phyloP scores from a whole-genome alignment of 2,113 vertebrate species.

The Holacanthus passer region DNA sequence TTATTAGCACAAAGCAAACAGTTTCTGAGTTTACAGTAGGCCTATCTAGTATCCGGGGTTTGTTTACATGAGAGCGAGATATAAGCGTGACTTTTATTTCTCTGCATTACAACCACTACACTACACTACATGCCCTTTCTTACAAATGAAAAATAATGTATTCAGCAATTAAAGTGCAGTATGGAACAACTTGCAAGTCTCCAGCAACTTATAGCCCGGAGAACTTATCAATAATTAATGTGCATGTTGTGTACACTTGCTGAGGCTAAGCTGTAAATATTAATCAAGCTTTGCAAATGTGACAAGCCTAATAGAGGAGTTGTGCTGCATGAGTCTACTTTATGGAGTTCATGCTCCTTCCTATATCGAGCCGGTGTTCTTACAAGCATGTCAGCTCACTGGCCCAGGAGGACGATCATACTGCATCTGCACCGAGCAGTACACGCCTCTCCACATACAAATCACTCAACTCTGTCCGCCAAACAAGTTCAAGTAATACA shows the following conservation, averaged over 20 bases:
- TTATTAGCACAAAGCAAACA: constrained; percentile 47
- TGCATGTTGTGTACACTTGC: constrained; percentile 75
- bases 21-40: constrained; percentile 4
- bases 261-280: constrained; percentile 82
- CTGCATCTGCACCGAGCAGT: constrained; percentile 43
- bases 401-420: constrained; percentile 64
- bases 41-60: not conserved
- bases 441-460: constrained; percentile 50
- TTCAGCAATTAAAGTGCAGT: constrained; percentile 81
- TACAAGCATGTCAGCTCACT: constrained; percentile 73
- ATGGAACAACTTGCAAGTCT: constrained; percentile 70
- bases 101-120: constrained; percentile 18
- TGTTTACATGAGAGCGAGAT: constrained; percentile 48
- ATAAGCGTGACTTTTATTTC: constrained; percentile 20
- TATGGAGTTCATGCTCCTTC: constrained; percentile 61
- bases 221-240: constrained; percentile 83
- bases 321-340: constrained; percentile 58
- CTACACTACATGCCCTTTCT: constrained; percentile 32
- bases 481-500: constrained; percentile 27
- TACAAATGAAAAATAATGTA: constrained; percentile 74
- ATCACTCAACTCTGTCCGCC: constrained; percentile 29
- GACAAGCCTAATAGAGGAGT: constrained; percentile 70
- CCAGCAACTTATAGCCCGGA: constrained; percentile 70
- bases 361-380: constrained; percentile 42
- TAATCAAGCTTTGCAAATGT: constrained; percentile 79